Evolutionary conservation across 2,888 invertebrate genomes (phyloP).

Genomic region (Pristionchus maxplancki): DNA sequence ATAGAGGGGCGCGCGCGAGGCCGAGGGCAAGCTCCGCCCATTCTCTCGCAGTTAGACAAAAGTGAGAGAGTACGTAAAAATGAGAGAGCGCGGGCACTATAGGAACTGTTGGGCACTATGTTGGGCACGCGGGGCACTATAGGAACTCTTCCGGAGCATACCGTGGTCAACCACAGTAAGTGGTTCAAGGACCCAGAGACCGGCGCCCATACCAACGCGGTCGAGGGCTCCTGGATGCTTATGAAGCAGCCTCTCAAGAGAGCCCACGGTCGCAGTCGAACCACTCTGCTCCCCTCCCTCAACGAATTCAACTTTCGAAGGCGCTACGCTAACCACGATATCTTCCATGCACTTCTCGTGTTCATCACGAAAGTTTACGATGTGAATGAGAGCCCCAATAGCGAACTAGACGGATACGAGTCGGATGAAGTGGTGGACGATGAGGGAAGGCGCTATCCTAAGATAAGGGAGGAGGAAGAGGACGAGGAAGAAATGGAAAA

Average conservation of each 20-base stretch:
- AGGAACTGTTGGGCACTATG: too few relatives aligned
- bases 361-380: neutral
- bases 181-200: conserved; percentile 49
- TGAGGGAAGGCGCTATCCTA: too few relatives aligned
- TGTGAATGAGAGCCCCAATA: neutral
- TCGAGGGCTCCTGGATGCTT: conserved; percentile 50
- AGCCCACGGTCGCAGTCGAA: neutral
- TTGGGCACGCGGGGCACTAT: too few relatives aligned
- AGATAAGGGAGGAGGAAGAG: too few relatives aligned
- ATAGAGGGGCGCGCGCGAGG: neutral
- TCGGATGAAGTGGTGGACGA: too few relatives aligned
- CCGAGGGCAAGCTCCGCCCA: too few relatives aligned
- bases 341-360: neutral
- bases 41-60: neutral
- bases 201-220: conserved; percentile 46
- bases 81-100: neutral
- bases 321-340: neutral
- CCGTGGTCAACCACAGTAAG: conserved; percentile 48
- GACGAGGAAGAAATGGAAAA: too few relatives aligned
- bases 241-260: neutral
- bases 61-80: neutral
- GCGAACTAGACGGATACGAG: too few relatives aligned
- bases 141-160: too few relatives aligned
- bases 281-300: neutral
- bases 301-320: neutral